Percentiles rank a stretch among this genome's conserved stretches.
These are phyloP conservation scores for Homarus americanus DNA, from an alignment of 1,140 invertebrate species.

Conservation along the genomic window DNA sequence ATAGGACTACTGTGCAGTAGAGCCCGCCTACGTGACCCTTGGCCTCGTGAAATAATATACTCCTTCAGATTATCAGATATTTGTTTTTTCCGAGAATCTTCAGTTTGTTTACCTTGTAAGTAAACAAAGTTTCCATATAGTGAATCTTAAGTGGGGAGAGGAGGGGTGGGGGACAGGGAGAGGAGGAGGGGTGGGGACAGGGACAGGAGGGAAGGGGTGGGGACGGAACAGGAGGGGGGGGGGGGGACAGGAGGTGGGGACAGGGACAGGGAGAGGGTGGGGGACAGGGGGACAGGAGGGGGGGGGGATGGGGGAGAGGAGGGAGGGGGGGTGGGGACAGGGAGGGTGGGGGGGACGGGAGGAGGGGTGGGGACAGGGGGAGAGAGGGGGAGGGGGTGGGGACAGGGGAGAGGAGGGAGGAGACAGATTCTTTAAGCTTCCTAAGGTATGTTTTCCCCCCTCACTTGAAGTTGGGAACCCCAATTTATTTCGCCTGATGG, in stretches of 20 bases:
- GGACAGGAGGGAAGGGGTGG: not conserved
- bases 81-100: not conserved
- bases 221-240: no score
- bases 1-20: no score
- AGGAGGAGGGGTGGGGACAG: not conserved
- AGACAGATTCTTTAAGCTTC: no score
- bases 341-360: not conserved
- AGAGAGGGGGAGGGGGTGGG: no score
- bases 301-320: no score
- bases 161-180: not conserved
- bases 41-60: not conserved
- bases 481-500: no score
- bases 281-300: not conserved
- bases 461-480: no score
- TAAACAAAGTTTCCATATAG: not conserved
- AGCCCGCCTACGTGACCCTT: not conserved
- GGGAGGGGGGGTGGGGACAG: no score
- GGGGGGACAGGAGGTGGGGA: no score
- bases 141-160: no score
- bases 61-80: not conserved
- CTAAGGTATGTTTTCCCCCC: no score
- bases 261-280: not conserved
- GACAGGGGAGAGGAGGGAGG: no score
- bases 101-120: not conserved
- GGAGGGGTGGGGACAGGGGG: not conserved